A percentile compares a stretch with the other conserved stretches of the same genome.
These are phyloP conservation scores for Yoshiicerus persimilis DNA, from an alignment of 1,140 invertebrate species.

Conservation along the genomic window DNA sequence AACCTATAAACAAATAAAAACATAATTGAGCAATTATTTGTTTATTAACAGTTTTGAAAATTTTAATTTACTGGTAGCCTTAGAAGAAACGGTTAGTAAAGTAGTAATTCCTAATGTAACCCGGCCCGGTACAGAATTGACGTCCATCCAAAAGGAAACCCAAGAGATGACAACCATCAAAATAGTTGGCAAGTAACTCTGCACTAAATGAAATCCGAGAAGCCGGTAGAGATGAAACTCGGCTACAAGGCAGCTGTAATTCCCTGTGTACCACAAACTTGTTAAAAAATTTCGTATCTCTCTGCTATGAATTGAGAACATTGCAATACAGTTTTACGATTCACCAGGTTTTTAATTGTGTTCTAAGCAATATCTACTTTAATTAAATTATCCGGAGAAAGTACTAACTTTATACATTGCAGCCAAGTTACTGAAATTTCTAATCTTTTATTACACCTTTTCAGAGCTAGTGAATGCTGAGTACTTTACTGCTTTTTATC, in stretches of 20 bases:
- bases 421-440: not conserved
- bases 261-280: conserved; percentile 55
- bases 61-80: conserved; percentile 56
- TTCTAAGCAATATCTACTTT: not conserved
- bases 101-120: conserved; percentile 66
- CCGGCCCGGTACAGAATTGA: conserved; percentile 65
- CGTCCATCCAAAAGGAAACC: conserved; percentile 69
- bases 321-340: not conserved
- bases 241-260: conserved; percentile 63
- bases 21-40: not conserved
- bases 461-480: not conserved
- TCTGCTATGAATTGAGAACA: not conserved
- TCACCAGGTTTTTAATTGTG: not conserved
- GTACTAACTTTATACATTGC: conserved; percentile 48
- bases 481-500: not conserved
- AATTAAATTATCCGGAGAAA: conserved; percentile 11
- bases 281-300: not conserved
- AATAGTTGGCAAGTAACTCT: conserved; percentile 66
- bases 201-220: conserved; percentile 65
- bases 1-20: too few species aligned
- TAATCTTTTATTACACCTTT: not conserved
- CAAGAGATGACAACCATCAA: conserved; percentile 69
- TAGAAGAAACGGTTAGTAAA: conserved; percentile 61
- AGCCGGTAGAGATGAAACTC: conserved; percentile 61
- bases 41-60: not conserved